Percentiles rank a stretch among this genome's conserved stretches.
phyloP scores from a whole-genome alignment of 2,113 vertebrate species.

The Gavialis gangeticus region DNA sequence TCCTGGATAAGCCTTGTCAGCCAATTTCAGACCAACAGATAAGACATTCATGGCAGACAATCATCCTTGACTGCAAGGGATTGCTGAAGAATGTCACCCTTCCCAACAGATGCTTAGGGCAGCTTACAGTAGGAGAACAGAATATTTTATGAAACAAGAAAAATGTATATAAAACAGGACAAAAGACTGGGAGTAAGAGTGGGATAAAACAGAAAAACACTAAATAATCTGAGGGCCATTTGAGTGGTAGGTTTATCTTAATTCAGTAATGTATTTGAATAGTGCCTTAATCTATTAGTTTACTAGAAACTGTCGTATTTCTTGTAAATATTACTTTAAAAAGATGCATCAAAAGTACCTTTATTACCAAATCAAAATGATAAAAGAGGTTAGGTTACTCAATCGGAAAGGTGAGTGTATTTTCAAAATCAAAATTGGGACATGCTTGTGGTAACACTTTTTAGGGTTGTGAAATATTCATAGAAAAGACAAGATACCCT shows the following conservation, averaged over 20 bases:
- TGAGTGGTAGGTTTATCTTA: neutral
- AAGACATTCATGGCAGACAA: no score
- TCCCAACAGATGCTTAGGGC: no score
- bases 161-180: no score
- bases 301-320: neutral
- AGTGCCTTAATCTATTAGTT: neutral
- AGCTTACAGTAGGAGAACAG: no score
- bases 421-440: constrained; percentile 22
- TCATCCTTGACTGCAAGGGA: no score
- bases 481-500: neutral
- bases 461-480: constrained; percentile 7
- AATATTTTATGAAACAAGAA: no score
- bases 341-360: neutral
- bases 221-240: neutral
- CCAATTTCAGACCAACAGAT: no score
- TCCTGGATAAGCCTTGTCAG: no score
- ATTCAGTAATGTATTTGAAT: neutral
- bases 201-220: no score
- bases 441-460: neutral
- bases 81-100: no score
- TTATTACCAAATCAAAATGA: neutral
- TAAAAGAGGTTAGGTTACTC: neutral
- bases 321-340: neutral
- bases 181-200: no score
- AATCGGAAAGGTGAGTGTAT: neutral